A percentile compares a stretch with the other conserved stretches of the same genome.
Conservation (phyloP, 2,113 vertebrate species). For the Hydropotes inermis region DNA sequence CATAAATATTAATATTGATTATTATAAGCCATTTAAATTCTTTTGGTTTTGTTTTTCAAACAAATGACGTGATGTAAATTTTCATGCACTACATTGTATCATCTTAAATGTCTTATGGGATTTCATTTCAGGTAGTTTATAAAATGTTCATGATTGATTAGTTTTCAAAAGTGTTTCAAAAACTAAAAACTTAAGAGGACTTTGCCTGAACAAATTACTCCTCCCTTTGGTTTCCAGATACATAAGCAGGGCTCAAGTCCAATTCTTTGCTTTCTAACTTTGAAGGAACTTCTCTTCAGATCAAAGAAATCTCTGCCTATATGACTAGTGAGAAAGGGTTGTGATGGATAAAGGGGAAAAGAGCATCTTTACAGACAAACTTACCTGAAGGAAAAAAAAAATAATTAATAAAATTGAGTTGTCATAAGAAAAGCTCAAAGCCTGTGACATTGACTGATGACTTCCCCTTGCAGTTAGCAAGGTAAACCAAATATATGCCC, state of each 20-base stretch:
- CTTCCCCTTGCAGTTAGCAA: conserved; percentile 1
- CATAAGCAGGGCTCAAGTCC: not conserved
- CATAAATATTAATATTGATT: not conserved
- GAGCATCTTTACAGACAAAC: not conserved
- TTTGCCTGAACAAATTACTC: not conserved
- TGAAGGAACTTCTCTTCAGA: not conserved
- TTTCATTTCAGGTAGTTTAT: not conserved
- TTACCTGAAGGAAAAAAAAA: not conserved
- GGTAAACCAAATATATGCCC: not conserved
- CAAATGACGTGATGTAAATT: not conserved
- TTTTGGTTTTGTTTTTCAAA: not conserved
- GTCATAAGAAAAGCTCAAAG: not conserved
- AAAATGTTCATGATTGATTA: conserved; percentile 8
- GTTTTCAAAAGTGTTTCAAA: conserved; percentile 23
- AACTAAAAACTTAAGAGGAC: not conserved
- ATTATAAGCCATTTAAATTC: not conserved
- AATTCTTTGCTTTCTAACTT: not conserved
- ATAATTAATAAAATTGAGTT: not conserved
- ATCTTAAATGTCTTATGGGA: not conserved
- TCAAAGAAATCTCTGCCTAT: not conserved
- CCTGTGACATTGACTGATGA: not conserved
- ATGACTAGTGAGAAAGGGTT: not conserved
- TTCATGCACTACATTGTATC: not conserved
- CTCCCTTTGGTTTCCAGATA: not conserved
- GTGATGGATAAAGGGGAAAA: not conserved